Base-by-base conservation (phyloP, 2,113 vertebrate genomes). In the Condylura cristata region DNA sequence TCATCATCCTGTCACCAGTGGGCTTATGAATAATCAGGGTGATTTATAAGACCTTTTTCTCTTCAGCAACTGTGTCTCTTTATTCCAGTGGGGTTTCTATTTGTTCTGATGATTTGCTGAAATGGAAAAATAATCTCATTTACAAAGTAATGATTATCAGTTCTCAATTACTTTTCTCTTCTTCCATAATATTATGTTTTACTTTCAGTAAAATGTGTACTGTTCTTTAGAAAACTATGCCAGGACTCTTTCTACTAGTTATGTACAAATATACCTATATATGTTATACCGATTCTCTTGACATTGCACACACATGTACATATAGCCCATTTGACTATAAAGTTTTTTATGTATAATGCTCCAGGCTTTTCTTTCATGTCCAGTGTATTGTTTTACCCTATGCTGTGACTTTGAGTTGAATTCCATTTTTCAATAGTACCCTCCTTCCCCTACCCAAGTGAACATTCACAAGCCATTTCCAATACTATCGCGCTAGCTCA, bases 91-190 rank as follows among this genome's bases (percentile, higher is more conserved):
- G 6, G 56, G 72, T 74, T 82, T 92, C 56, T 6, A 34, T 20
- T 72, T 89, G 39, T 30, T 84, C 34, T 76, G 53, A 22, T 63
- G 44, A 84, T 70, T 72, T 79, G n/a, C 37, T 89, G 26, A 80
- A 89, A 74, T 72, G 51, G 46, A 72, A 89, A 92, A 85, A 39
- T 32, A 89, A 13, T 88, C 10, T 46, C 5, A 13, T 88, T 63
- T 46, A 56, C 18, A 72, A 39, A 41, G 18, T 37, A 37, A 39
- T 86, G 61, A 53, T 56, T 83, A 75, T 53, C 22, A 34, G 28
- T 56, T 58, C 4, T 9, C 51, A 95, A 56, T 37, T 5, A 71
- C 9, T 37, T 70, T 37, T 78, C 39, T 34, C 32, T 84, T 9
- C 14, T 92, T 89, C 26, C 39, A 63, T 44, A 46, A 41, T 82